Evolutionary conservation across 1,140 invertebrate genomes (phyloP), one percentile per base, ranked within the genome.

Genomic region (Asbolus verrucosus): DNA sequence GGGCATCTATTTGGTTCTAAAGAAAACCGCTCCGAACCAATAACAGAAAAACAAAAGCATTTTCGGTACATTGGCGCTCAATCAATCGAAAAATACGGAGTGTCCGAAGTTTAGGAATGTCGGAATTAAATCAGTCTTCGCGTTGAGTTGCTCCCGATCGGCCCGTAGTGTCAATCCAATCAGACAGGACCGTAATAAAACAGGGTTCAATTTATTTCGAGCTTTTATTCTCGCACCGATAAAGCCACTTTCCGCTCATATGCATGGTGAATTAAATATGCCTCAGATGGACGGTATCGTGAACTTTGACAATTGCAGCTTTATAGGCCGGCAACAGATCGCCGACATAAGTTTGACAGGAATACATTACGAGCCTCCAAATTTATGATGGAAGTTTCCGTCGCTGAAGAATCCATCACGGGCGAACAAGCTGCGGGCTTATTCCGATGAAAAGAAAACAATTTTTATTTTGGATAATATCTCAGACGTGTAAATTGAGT

Each of bases 41-140:
- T 63, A 63, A 39, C 36, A 63, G 36, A 41, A 41, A 63, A 39
- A 63, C 36, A 63, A 63, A 63, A 39, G 36, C 39, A 41, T 63
- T 63, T 63, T 41, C 39, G 36, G 61, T 39, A 43, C 33, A 63
- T 63, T 63, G 36, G 61, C 39, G 61, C 61, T 63, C 61, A 63
- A 63, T 63, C 61, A 63, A 43, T 63, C 61, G 61, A 39, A 39
- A 63, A 63, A 63, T 63, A 63, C 33, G 61, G 19, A 63, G 61
- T 63, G 61, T 63, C 61, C 61, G 61, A 63, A 63, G 61, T 63
- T 63, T 63, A 63, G 61, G 61, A 63, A 63, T 63, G 61, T 43
- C 61, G 61, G 61, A 63, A 63, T 63, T 63, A 63, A 43, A 63
- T 63, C 61, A 43, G 61, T 43, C 31, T 43, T 11, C 13, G 24